Conservation (phyloP, 2,113 vertebrate species). For the Pomatorhinus ruficollis region DNA sequence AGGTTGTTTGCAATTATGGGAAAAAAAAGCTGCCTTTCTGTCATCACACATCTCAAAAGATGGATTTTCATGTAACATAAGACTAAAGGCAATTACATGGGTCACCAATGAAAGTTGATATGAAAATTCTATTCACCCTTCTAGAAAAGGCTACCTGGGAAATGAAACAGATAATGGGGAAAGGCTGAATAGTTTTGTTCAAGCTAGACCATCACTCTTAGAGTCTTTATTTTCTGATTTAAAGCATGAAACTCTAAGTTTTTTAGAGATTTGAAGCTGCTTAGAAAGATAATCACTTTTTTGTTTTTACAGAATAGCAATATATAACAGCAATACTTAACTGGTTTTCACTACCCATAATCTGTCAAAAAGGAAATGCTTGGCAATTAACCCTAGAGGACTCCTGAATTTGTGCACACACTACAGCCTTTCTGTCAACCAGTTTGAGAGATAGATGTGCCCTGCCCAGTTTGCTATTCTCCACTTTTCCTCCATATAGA, state of each 20-base stretch:
- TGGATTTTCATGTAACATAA: slow-evolving; percentile 7
- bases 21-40: slow-evolving; percentile 7
- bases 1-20: not conserved
- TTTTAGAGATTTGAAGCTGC: not conserved
- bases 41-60: slow-evolving; percentile 8
- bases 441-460: not conserved
- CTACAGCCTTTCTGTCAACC: not conserved
- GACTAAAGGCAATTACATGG: slow-evolving; percentile 31
- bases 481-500: not conserved
- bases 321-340: not conserved
- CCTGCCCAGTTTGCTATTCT: not conserved
- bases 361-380: not conserved
- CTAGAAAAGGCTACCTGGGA: not conserved
- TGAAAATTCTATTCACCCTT: slow-evolving; percentile 1
- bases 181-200: not conserved
- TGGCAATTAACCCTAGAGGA: not conserved
- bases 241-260: not conserved
- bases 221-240: not conserved
- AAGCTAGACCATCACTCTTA: not conserved
- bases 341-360: not conserved
- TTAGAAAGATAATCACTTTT: not conserved
- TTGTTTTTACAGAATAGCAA: not conserved
- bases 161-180: not conserved
- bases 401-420: not conserved
- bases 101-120: not conserved